phyloP scores from a whole-genome alignment of 1,140 invertebrate species.

The Drosophila watanabei region DNA sequence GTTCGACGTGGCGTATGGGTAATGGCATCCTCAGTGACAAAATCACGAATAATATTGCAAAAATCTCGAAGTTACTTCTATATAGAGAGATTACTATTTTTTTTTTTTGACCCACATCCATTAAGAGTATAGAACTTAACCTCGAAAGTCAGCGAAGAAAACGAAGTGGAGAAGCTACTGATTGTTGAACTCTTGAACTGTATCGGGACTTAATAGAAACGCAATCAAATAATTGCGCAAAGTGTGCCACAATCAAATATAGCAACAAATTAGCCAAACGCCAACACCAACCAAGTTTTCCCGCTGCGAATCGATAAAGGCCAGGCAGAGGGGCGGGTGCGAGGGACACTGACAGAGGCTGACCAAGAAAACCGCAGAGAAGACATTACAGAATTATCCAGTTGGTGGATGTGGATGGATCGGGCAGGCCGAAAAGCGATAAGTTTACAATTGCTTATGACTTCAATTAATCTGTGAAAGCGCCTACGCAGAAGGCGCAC shows the following conservation, averaged over 20 bases:
- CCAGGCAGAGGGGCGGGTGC: background rate
- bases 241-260: slow-evolving; percentile 84
- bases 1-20: slow-evolving; percentile 31
- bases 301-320: slow-evolving; percentile 45
- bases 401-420: slow-evolving; percentile 50
- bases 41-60: background rate
- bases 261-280: slow-evolving; percentile 79
- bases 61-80: background rate
- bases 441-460: slow-evolving; percentile 85
- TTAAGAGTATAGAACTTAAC: slow-evolving; percentile 44
- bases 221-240: slow-evolving; percentile 83
- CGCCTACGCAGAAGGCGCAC: slow-evolving; percentile 71
- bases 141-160: slow-evolving; percentile 49
- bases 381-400: slow-evolving; percentile 60
- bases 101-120: slow-evolving; percentile 5
- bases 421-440: slow-evolving; percentile 64
- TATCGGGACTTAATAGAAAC: slow-evolving; percentile 81
- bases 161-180: slow-evolving; percentile 66
- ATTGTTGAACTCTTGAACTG: slow-evolving; percentile 81
- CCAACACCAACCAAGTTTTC: slow-evolving; percentile 66
- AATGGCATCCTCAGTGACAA: slow-evolving; percentile 10
- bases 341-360: slow-evolving; percentile 4
- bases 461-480: slow-evolving; percentile 85
- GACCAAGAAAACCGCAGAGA: slow-evolving; percentile 39
- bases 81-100: background rate